Percentiles rank a stretch among this genome's conserved stretches.
Evolutionary conservation across 2,888 invertebrate genomes (phyloP).

Genomic region (Micoletzkya japonica): DNA sequence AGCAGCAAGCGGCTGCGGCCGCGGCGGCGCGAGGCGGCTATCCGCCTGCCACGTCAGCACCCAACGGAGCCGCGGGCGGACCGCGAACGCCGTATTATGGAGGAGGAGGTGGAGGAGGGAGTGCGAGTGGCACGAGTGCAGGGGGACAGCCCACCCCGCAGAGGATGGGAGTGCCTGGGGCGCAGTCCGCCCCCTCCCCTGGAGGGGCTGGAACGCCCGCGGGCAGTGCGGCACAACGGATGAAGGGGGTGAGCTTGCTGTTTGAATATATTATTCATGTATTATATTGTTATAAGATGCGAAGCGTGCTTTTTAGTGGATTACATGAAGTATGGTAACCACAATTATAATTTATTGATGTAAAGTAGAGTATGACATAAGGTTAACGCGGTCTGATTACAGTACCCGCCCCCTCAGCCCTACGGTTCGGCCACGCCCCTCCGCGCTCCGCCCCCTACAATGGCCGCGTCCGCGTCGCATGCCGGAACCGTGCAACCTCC

Average conservation of each 20-base stretch:
- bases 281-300: too few species aligned
- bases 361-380: too few species aligned
- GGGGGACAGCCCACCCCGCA: conserved; percentile 27
- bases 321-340: too few species aligned
- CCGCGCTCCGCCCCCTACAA: conserved; percentile 27
- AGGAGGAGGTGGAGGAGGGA: too few species aligned
- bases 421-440: conserved; percentile 11
- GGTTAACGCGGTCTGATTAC: too few species aligned
- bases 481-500: conserved; percentile 22
- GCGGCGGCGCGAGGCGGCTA: conserved; percentile 4
- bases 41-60: conserved; percentile 3
- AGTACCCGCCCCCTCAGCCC: neutral
- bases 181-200: conserved; percentile 13
- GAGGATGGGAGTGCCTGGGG: neutral
- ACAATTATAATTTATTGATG: too few species aligned
- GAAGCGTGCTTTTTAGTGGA: too few species aligned
- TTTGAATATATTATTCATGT: too few species aligned
- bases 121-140: too few species aligned
- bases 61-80: neutral
- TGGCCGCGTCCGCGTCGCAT: conserved; percentile 13
- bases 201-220: conserved; percentile 5
- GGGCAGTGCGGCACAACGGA: conserved; percentile 8
- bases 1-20: conserved; percentile 18
- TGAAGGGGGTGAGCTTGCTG: conserved; percentile 25
- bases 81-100: neutral